Percentiles rank a stretch among this genome's conserved stretches.
phyloP scores from a whole-genome alignment of 2,888 invertebrate genomes.

The Torymus aiolomorphi region DNA sequence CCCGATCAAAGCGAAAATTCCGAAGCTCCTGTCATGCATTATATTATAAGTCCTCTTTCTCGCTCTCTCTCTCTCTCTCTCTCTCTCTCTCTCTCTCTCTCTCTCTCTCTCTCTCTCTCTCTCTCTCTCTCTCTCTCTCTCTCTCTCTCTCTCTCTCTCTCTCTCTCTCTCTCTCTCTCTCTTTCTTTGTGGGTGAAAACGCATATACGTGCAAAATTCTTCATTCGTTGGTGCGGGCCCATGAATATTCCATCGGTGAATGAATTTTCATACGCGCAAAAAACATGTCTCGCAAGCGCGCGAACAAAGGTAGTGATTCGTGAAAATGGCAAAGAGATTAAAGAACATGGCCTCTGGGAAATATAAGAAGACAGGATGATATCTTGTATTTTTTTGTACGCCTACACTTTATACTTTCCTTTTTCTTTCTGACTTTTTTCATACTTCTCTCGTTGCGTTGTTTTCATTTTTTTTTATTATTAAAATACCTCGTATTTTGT shows the following conservation, averaged over 20 bases:
- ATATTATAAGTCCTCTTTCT: neutral
- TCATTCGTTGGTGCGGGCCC: neutral
- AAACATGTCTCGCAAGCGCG: neutral
- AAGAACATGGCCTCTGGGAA: slow-evolving; percentile 1
- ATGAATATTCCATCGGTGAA: slow-evolving; percentile 33
- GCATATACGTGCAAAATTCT: too few species aligned
- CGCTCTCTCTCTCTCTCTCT: neutral
- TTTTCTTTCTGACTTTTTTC: too few species aligned
- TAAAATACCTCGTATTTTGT: neutral
- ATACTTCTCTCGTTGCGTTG: neutral
- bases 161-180: neutral
- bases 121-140: neutral
- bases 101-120: neutral
- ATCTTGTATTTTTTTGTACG: too few species aligned
- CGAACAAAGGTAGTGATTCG: neutral
- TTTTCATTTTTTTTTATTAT: neutral
- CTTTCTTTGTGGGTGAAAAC: too few species aligned
- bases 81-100: neutral
- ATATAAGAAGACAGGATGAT: too few species aligned
- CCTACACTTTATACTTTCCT: too few species aligned
- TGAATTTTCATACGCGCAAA: slow-evolving; percentile 18
- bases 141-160: neutral
- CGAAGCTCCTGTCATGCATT: too few species aligned
- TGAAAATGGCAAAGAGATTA: slow-evolving; percentile 36
- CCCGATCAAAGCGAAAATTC: too few species aligned